phyloP scores from a whole-genome alignment of 2,113 vertebrate genomes.

The Menura novaehollandiae region DNA sequence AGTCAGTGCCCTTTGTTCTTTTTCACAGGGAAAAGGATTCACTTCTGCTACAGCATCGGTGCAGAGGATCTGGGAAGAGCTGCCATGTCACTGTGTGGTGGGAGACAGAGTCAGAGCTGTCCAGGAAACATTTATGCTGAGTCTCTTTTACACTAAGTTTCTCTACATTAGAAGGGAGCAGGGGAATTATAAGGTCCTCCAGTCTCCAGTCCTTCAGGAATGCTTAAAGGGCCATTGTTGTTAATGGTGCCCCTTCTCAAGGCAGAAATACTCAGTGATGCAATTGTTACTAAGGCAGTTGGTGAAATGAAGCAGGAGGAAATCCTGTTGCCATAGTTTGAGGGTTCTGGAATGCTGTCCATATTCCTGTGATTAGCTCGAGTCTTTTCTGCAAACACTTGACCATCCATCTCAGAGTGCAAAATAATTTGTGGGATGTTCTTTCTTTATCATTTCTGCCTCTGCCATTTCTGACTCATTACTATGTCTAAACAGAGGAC shows the following conservation, averaged over 20 bases:
- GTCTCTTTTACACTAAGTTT: not conserved
- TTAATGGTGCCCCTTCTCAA: not conserved
- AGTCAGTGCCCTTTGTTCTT: not conserved
- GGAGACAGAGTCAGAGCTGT: not conserved
- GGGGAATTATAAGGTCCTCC: not conserved
- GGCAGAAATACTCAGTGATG: not conserved
- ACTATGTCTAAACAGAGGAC: not conserved
- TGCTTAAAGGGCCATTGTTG: not conserved
- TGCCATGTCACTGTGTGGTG: not conserved
- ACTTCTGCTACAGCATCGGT: not conserved
- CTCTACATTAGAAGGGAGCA: not conserved
- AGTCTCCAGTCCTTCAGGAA: not conserved
- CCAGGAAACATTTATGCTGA: not conserved
- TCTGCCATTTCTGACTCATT: not conserved
- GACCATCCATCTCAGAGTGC: not conserved
- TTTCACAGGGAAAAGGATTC: not conserved
- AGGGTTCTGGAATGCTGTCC: not conserved
- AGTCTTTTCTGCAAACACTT: not conserved
- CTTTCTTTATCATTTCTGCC: not conserved
- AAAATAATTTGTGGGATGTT: not conserved
- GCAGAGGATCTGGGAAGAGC: not conserved
- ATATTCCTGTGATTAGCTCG: not conserved
- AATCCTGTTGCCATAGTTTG: not conserved
- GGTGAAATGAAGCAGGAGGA: not conserved
- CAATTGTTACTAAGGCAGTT: not conserved